A percentile compares a stretch with the other conserved stretches of the same genome.
phyloP scores from a whole-genome alignment of 2,888 invertebrate genomes.

The Sesia bembeciformis region DNA sequence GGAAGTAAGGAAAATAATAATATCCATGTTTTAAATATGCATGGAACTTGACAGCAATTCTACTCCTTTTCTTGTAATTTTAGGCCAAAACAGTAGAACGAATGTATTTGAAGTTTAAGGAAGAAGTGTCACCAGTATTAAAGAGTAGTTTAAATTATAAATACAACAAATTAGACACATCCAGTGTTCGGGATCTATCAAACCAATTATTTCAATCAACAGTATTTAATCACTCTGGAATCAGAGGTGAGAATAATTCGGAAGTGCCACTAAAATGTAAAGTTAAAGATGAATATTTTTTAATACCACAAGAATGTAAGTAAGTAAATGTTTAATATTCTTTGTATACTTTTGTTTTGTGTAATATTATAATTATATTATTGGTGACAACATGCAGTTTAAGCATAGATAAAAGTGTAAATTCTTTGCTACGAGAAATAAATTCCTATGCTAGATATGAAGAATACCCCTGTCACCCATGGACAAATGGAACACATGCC shows the following conservation, averaged over 20 bases:
- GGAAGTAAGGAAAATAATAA: slow-evolving; percentile 31
- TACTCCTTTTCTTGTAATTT: slow-evolving; percentile 9
- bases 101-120: slow-evolving; percentile 26
- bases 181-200: slow-evolving; percentile 41
- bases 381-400: too few species aligned
- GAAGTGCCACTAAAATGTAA: slow-evolving; percentile 60
- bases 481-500: too few species aligned
- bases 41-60: background rate
- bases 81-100: slow-evolving; percentile 33
- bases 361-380: too few species aligned
- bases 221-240: slow-evolving; percentile 28
- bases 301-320: slow-evolving; percentile 79
- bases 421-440: too few species aligned
- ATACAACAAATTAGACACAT: slow-evolving; percentile 39
- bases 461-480: too few species aligned
- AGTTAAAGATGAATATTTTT: slow-evolving; percentile 60
- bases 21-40: background rate
- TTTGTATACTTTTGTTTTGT: background rate
- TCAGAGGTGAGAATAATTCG: slow-evolving; percentile 74
- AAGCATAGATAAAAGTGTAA: too few species aligned
- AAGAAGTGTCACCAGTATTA: slow-evolving; percentile 19
- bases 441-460: too few species aligned
- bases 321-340: slow-evolving; percentile 38
- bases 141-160: slow-evolving; percentile 19
- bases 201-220: slow-evolving; percentile 38